These are phyloP conservation scores for Triops longicaudatus DNA, from an alignment of 1,140 invertebrate species.

Conservation along the genomic window DNA sequence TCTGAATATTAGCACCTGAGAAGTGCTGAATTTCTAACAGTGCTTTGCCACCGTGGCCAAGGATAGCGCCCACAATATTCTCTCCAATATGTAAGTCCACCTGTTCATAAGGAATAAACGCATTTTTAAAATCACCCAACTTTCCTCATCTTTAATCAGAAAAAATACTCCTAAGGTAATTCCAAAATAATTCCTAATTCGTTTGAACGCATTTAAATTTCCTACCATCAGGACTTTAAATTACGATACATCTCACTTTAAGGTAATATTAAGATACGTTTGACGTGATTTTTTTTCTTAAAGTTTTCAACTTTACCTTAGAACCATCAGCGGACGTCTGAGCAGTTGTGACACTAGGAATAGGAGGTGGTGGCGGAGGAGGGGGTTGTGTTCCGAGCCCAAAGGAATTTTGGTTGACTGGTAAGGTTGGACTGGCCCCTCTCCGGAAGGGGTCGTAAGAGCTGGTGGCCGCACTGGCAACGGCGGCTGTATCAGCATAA, in stretches of 20 bases:
- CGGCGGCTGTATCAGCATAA: slow-evolving; percentile 36
- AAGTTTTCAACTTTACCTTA: neutral
- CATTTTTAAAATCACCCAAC: neutral
- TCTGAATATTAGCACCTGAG: slow-evolving; percentile 94
- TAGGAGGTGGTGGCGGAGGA: slow-evolving; percentile 45
- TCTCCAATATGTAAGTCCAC: slow-evolving; percentile 82
- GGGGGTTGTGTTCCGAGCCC: slow-evolving; percentile 72
- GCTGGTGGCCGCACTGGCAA: slow-evolving; percentile 41
- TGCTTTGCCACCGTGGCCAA: slow-evolving; percentile 89
- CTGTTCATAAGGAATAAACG: slow-evolving; percentile 46
- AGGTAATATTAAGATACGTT: too few species aligned
- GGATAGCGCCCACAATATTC: slow-evolving; percentile 87
- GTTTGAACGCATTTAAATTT: too few species aligned
- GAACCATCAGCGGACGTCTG: neutral
- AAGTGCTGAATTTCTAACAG: slow-evolving; percentile 94
- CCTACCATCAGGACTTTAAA: too few species aligned
- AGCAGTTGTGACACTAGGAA: slow-evolving; percentile 1
- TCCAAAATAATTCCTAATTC: too few species aligned
- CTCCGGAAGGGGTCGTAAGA: slow-evolving; percentile 57
- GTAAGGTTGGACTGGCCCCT: slow-evolving; percentile 44
- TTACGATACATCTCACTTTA: too few species aligned
- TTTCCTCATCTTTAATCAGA: neutral
- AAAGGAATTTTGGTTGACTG: slow-evolving; percentile 66
- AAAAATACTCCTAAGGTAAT: neutral
- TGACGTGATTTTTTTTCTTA: too few species aligned